Percentiles rank a stretch among this genome's conserved stretches.
These are phyloP conservation scores for Rhamnusium bicolor DNA, from an alignment of 2,888 invertebrate genomes.

Conservation along the genomic window DNA sequence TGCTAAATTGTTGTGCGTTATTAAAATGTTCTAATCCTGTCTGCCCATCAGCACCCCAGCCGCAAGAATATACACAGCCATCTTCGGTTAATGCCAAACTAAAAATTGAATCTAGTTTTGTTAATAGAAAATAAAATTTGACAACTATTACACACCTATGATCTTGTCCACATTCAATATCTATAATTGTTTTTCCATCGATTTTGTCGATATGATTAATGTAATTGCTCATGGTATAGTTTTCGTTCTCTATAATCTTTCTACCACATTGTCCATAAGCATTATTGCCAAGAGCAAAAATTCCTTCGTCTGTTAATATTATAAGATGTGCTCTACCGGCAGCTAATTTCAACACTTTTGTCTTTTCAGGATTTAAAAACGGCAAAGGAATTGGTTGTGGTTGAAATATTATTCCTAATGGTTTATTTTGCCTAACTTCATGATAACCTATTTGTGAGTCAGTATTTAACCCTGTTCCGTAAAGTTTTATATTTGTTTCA, in stretches of 20 bases:
- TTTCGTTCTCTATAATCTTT: conserved; percentile 82
- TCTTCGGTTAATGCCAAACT: conserved; percentile 84
- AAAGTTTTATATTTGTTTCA: conserved; percentile 79
- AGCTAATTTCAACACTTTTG: conserved; percentile 75
- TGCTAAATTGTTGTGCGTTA: conserved; percentile 75
- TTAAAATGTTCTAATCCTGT: conserved; percentile 85
- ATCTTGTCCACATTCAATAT: conserved; percentile 92
- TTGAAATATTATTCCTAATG: conserved; percentile 79
- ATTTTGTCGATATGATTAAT: conserved; percentile 79
- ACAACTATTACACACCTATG: conserved; percentile 77
- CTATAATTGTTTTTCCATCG: conserved; percentile 76
- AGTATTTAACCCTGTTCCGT: conserved; percentile 93
- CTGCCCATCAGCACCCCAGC: conserved; percentile 97
- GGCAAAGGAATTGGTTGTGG: conserved; percentile 83
- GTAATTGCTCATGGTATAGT: conserved; percentile 79
- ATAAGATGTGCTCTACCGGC: conserved; percentile 93
- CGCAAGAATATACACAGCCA: conserved; percentile 90
- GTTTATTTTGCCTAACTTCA: conserved; percentile 72
- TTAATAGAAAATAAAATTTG: background rate
- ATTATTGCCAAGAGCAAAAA: conserved; percentile 90
- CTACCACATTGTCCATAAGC: conserved; percentile 95
- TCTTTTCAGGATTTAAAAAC: conserved; percentile 74
- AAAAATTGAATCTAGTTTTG: conserved; percentile 58
- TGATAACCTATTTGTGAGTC: conserved; percentile 92
- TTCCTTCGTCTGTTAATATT: conserved; percentile 83